A percentile compares a stretch with the other conserved stretches of the same genome.
Evolutionary conservation across 2,797 vertebrate genomes (phyloP).

Genomic region (Epinephelus awoara): DNA sequence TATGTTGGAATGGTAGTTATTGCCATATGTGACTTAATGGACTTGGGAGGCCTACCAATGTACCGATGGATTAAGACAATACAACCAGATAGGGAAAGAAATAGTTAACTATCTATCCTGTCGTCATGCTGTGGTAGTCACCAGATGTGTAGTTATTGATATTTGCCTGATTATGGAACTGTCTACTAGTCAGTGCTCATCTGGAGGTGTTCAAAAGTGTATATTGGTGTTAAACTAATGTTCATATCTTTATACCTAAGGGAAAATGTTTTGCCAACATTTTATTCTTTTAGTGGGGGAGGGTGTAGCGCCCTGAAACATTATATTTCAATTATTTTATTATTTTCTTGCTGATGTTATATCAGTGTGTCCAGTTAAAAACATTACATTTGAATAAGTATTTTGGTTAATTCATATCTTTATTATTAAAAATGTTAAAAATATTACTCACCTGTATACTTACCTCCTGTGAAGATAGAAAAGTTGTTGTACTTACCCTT

Average conservation of each 20-base stretch:
- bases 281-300: background rate
- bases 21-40: constrained; percentile 14
- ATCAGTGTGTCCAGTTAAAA: no score
- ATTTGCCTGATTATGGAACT: background rate
- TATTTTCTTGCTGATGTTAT: no score
- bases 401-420: no score
- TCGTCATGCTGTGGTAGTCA: constrained; percentile 6
- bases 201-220: background rate
- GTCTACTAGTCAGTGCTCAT: background rate
- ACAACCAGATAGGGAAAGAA: background rate
- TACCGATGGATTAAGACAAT: background rate
- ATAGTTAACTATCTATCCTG: background rate
- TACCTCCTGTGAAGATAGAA: no score
- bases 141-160: background rate
- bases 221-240: background rate
- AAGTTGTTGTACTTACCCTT: no score
- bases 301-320: background rate
- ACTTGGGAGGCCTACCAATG: constrained; percentile 22
- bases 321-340: no score
- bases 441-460: no score
- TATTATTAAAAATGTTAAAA: no score
- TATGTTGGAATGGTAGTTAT: no score
- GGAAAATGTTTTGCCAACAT: constrained; percentile 1
- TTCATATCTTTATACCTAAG: background rate
- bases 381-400: no score